Percentiles rank a stretch among this genome's conserved stretches.
Conservation (phyloP, 2,888 invertebrate species). For the Nephrotoma flavescens region DNA sequence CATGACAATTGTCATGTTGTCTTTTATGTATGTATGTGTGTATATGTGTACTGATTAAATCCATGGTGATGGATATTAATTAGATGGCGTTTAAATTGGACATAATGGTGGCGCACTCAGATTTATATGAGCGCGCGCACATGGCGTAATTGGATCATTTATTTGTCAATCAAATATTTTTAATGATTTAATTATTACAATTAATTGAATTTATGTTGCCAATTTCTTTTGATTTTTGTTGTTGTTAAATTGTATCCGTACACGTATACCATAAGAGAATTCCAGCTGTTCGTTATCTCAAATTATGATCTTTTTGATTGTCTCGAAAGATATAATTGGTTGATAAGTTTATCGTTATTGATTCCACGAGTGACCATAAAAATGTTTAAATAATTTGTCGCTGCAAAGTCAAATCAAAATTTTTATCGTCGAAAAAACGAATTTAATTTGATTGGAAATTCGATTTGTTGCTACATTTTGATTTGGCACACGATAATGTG, state of each 20-base stretch:
- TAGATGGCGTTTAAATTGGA: not conserved
- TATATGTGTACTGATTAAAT: not conserved
- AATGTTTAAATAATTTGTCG: not conserved
- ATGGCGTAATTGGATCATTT: not conserved
- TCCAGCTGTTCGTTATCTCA: not conserved
- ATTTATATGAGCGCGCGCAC: not conserved
- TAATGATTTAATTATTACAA: not conserved
- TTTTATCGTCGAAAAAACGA: not conserved
- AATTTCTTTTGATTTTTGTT: not conserved
- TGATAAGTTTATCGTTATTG: not conserved
- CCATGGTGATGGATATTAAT: not conserved
- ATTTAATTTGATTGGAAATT: not conserved
- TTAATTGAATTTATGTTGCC: not conserved
- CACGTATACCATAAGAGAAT: not conserved
- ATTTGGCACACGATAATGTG: too few species aligned
- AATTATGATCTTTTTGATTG: not conserved
- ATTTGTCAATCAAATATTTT: not conserved
- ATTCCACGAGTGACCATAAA: not conserved
- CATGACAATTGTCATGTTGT: not conserved
- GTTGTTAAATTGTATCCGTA: not conserved
- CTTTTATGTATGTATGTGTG: not conserved
- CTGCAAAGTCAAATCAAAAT: not conserved
- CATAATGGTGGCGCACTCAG: not conserved
- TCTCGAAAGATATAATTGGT: not conserved
- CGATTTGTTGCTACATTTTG: not conserved